Conservation (phyloP, 2,113 vertebrate genomes). For the Bambusicola thoracicus region DNA sequence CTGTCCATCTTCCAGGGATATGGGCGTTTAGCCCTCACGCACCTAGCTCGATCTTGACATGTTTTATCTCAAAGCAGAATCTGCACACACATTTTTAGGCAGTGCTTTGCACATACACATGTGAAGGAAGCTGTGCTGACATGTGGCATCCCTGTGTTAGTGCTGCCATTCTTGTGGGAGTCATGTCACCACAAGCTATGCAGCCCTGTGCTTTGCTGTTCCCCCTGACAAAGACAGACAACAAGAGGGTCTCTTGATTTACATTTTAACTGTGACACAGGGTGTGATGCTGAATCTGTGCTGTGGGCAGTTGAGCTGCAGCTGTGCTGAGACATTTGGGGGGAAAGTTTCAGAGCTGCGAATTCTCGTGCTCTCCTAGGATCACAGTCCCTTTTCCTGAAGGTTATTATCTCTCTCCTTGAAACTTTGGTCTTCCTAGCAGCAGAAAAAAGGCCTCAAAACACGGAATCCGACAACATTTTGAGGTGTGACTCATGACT, state of each 20-base stretch:
- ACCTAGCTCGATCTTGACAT: not conserved
- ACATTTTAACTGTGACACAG: not conserved
- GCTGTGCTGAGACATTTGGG: not conserved
- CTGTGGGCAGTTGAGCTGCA: not conserved
- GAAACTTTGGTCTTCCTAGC: not conserved
- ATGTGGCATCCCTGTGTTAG: not conserved
- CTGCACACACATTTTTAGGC: not conserved
- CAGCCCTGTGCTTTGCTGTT: not conserved
- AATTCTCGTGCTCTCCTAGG: rapidly evolving
- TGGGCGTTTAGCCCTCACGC: not conserved
- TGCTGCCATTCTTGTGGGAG: not conserved
- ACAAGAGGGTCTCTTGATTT: not conserved
- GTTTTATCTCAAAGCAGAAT: not conserved
- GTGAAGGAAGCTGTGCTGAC: not conserved
- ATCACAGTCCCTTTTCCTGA: not conserved
- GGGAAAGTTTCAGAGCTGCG: not conserved
- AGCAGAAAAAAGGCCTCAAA: not conserved
- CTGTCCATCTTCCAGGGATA: not conserved
- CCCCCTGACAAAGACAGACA: not conserved
- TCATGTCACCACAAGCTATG: not conserved
- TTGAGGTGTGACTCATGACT: constrained; percentile 38
- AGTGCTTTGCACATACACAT: rapidly evolving
- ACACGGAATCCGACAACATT: not conserved
- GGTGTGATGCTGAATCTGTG: not conserved
- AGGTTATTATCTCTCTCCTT: not conserved